These are phyloP conservation scores for Scaptodrosophila lebanonensis DNA, from an alignment of 1,140 invertebrate genomes.

Conservation along the genomic window DNA sequence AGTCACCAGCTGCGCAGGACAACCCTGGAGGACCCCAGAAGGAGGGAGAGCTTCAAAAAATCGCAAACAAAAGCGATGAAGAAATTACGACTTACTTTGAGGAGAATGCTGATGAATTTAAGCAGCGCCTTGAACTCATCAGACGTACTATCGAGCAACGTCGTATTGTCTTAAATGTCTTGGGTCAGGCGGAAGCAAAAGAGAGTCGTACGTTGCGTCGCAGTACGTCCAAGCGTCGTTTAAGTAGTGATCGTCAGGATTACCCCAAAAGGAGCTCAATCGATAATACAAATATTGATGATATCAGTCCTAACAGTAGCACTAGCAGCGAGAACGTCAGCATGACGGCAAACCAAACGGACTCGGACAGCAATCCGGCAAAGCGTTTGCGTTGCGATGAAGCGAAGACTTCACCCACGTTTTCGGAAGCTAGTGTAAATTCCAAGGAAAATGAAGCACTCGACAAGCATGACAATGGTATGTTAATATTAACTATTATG, in stretches of 20 bases:
- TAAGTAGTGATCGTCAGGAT: slow-evolving; percentile 19
- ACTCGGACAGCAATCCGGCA: slow-evolving; percentile 5
- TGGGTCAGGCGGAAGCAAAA: slow-evolving; percentile 11
- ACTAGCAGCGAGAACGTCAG: slow-evolving; percentile 18
- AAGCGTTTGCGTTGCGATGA: slow-evolving; percentile 31
- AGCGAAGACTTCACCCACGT: slow-evolving; percentile 54
- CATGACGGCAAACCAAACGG: slow-evolving; percentile 33
- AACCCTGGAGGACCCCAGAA: too few species aligned
- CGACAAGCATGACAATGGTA: slow-evolving; percentile 60
- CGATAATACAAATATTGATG: too few species aligned
- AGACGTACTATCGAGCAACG: slow-evolving; percentile 33
- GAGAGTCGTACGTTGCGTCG: slow-evolving; percentile 15
- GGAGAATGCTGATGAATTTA: slow-evolving; percentile 39
- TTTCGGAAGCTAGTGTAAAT: slow-evolving; percentile 62
- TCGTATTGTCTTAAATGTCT: slow-evolving; percentile 20
- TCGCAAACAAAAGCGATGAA: background rate
- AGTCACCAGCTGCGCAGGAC: too few species aligned
- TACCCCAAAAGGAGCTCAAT: background rate
- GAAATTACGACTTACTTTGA: slow-evolving; percentile 48
- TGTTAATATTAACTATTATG: slow-evolving; percentile 2
- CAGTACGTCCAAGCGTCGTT: slow-evolving; percentile 28
- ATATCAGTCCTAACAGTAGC: slow-evolving; percentile 32
- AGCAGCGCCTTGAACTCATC: slow-evolving; percentile 31
- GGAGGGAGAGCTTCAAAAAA: too few species aligned
- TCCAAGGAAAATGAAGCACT: slow-evolving; percentile 72